Evolutionary conservation across 1,140 invertebrate genomes (phyloP).

Genomic region (Frieseomelitta varia): DNA sequence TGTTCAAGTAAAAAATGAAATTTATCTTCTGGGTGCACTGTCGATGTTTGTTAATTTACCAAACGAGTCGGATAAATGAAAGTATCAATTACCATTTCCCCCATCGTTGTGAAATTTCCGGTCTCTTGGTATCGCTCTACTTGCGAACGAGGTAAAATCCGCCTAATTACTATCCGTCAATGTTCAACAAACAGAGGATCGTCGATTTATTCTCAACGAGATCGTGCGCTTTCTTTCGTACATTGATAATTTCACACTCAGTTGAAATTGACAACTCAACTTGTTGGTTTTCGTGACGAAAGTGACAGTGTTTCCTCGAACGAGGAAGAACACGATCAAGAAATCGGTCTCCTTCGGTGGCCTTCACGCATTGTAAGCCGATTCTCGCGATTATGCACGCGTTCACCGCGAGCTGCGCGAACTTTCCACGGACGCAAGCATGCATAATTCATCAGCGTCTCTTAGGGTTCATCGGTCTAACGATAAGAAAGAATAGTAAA

Average conservation of each 20-base stretch:
- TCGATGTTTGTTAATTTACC: too few relatives aligned
- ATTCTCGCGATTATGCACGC: slow-evolving; percentile 18
- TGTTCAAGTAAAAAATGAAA: too few relatives aligned
- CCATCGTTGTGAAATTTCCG: not conserved
- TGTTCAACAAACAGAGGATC: too few relatives aligned
- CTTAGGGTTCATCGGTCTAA: not conserved
- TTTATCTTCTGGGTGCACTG: too few relatives aligned
- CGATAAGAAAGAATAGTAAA: not conserved
- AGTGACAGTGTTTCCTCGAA: slow-evolving; percentile 73
- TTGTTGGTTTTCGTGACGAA: slow-evolving; percentile 25
- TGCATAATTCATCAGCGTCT: not conserved
- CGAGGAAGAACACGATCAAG: slow-evolving; percentile 70
- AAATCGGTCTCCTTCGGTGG: slow-evolving; percentile 65
- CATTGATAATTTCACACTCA: too few relatives aligned
- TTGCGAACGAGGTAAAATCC: not conserved
- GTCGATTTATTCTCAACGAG: too few relatives aligned
- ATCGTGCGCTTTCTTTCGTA: too few relatives aligned
- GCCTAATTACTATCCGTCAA: not conserved
- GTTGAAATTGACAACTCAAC: not conserved
- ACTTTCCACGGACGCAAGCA: slow-evolving; percentile 60
- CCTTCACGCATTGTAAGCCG: slow-evolving; percentile 67
- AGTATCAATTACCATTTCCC: slow-evolving; percentile 5
- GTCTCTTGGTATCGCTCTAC: not conserved
- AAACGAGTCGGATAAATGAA: not conserved
- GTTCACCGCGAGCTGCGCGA: not conserved